Percentiles rank a stretch among this genome's conserved stretches.
Conservation (phyloP, 37 sponge, comb jelly and placozoan species). For the Crambe crambe region DNA sequence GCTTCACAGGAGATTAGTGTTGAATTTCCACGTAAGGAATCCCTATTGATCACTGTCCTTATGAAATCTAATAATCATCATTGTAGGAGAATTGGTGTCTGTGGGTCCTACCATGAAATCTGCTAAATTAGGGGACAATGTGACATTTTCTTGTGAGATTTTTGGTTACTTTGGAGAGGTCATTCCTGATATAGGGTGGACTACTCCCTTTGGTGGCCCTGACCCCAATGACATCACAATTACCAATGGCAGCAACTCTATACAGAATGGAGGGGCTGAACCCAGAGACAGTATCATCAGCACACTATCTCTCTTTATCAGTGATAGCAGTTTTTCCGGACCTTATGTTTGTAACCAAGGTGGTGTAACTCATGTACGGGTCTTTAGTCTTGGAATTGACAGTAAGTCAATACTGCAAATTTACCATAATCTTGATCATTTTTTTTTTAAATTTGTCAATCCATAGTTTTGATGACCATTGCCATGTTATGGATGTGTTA, state of each 20-base stretch:
- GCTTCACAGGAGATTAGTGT: neutral
- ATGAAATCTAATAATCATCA: too few species aligned
- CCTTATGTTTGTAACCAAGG: slow-evolving; percentile 9
- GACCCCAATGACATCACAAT: slow-evolving; percentile 1
- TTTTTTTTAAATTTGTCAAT: too few species aligned
- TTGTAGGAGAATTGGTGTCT: too few species aligned
- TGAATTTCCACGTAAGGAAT: slow-evolving; percentile 8
- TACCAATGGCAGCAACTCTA: neutral
- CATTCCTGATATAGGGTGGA: neutral
- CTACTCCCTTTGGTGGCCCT: neutral
- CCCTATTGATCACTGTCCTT: too few species aligned
- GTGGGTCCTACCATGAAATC: too few species aligned
- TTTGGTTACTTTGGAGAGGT: slow-evolving; percentile 22
- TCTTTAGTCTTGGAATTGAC: too few species aligned
- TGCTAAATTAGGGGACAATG: too few species aligned
- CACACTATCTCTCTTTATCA: neutral
- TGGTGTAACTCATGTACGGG: too few species aligned
- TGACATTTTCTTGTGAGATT: slow-evolving; percentile 19
- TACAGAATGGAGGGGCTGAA: slow-evolving; percentile 30
- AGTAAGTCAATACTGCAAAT: too few species aligned
- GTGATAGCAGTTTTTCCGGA: neutral
- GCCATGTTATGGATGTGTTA: too few species aligned
- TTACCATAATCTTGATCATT: too few species aligned
- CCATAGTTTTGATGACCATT: too few species aligned
- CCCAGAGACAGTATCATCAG: neutral